These are phyloP conservation scores for Pyrrhia umbra DNA, from an alignment of 2,888 invertebrate species.

Conservation along the genomic window DNA sequence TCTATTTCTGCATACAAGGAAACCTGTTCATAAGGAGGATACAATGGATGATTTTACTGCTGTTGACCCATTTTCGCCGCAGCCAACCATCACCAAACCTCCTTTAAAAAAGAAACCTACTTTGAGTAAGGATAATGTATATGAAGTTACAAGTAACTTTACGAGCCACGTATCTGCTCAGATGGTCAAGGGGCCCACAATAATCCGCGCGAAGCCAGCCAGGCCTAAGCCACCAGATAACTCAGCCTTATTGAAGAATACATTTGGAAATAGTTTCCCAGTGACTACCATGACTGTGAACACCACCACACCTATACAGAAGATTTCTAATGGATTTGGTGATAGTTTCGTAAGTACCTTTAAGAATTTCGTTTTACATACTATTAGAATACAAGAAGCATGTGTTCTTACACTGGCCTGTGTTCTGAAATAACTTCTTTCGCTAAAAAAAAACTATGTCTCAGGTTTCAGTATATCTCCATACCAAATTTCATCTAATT, in stretches of 20 bases:
- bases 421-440: no score
- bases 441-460: no score
- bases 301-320: conserved; percentile 84
- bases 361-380: no score
- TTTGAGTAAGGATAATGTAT: conserved; percentile 91
- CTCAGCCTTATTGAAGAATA: conserved; percentile 81
- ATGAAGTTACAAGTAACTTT: conserved; percentile 89
- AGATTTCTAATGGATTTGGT: conserved; percentile 78
- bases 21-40: conserved; percentile 75
- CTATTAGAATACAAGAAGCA: no score
- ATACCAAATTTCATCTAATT: no score
- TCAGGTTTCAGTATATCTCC: no score
- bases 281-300: conserved; percentile 82
- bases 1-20: conserved; percentile 89
- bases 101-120: conserved; percentile 87
- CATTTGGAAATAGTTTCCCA: conserved; percentile 77
- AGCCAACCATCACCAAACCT: conserved; percentile 75
- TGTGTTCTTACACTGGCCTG: no score
- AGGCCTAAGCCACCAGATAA: conserved; percentile 90
- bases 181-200: conserved; percentile 92
- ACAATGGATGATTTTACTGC: conserved; percentile 89
- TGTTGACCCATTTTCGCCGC: conserved; percentile 90
- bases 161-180: conserved; percentile 81
- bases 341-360: conserved; percentile 82
- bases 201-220: conserved; percentile 92